A percentile compares a stretch with the other conserved stretches of the same genome.
Conservation (phyloP, 2,797 vertebrate species). For the Uromys caudimaculatus region DNA sequence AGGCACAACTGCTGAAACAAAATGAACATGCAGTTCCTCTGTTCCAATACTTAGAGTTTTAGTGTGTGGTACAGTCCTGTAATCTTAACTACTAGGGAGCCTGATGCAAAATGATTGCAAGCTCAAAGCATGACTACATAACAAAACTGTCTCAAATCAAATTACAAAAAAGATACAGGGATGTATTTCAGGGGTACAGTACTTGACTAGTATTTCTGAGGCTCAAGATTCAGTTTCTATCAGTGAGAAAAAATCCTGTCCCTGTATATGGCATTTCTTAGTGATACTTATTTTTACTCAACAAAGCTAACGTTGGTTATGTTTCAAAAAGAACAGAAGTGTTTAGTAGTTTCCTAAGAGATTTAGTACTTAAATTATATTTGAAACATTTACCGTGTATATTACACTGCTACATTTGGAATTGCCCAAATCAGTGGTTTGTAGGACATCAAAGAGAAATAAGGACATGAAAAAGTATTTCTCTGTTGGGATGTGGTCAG, state of each 20-base stretch:
- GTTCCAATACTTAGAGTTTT: not conserved
- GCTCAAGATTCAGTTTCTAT: not conserved
- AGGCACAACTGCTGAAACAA: slow-evolving; percentile 10
- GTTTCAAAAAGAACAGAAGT: not conserved
- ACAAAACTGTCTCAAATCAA: not conserved
- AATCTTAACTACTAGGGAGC: not conserved
- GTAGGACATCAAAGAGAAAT: not conserved
- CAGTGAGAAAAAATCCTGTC: not conserved
- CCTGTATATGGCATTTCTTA: not conserved
- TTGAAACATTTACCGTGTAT: not conserved
- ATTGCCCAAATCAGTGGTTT: not conserved
- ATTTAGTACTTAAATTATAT: slow-evolving; percentile 18
- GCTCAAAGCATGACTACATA: not conserved
- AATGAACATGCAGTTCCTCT: slow-evolving; percentile 2
- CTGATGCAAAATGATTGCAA: not conserved
- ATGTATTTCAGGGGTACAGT: not conserved
- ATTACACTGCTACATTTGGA: not conserved
- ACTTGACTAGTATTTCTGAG: not conserved
- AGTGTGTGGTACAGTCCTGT: not conserved
- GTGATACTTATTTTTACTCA: not conserved
- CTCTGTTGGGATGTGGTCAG: not conserved
- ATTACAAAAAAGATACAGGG: not conserved
- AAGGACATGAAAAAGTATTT: not conserved
- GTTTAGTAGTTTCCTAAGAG: not conserved
- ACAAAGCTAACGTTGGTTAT: not conserved